These are phyloP conservation scores for Galeopterus variegatus DNA, from an alignment of 2,113 vertebrate genomes.

Conservation along the genomic window DNA sequence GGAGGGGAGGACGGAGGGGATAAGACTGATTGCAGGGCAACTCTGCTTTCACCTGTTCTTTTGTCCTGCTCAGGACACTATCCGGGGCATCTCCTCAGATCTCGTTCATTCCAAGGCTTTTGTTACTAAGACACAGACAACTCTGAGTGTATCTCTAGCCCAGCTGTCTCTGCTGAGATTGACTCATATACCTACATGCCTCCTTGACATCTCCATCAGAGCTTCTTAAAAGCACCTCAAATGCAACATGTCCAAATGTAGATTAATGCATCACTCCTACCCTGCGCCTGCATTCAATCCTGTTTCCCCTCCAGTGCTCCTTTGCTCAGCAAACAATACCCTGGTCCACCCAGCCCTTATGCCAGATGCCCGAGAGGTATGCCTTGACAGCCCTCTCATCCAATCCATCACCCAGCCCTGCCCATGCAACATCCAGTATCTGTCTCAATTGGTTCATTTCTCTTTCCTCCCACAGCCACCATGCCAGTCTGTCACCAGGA, in stretches of 20 bases:
- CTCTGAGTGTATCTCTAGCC: background rate
- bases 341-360: accelerated
- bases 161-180: background rate
- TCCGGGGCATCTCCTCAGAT: background rate
- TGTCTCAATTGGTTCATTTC: background rate
- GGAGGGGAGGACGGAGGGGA: accelerated
- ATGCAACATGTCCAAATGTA: background rate
- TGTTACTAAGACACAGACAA: background rate
- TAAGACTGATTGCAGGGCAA: accelerated
- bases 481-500: too few species aligned
- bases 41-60: accelerated
- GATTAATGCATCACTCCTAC: accelerated
- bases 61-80: accelerated
- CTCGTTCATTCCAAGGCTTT: background rate
- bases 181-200: background rate
- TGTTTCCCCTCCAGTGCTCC: background rate
- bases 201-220: background rate
- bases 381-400: background rate
- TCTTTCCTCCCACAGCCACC: background rate
- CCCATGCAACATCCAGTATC: accelerated
- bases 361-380: background rate
- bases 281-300: background rate
- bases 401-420: background rate
- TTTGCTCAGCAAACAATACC: background rate
- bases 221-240: background rate